Conservation (phyloP, 2,888 invertebrate genomes). For the Argynnis bischoffii region DNA sequence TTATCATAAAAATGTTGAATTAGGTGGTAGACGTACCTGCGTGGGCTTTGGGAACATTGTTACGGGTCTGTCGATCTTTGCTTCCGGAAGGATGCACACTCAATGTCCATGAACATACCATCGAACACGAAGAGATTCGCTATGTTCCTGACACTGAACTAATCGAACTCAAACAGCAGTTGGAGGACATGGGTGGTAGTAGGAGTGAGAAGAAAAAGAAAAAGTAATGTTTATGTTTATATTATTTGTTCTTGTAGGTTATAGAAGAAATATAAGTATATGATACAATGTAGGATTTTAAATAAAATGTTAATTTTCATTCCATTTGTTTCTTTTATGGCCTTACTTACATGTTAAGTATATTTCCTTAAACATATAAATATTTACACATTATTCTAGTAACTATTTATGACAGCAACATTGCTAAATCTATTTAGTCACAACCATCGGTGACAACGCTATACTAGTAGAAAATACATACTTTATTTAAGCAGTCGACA, state of each 20-base stretch:
- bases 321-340: background rate
- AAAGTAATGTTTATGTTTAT: slow-evolving; percentile 45
- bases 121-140: slow-evolving; percentile 85
- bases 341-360: too few species aligned
- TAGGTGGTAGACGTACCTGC: slow-evolving; percentile 84
- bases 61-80: slow-evolving; percentile 88
- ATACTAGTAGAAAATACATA: too few species aligned
- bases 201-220: slow-evolving; percentile 71
- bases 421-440: too few species aligned
- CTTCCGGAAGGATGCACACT: slow-evolving; percentile 91
- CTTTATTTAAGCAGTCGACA: too few species aligned
- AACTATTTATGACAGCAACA: too few species aligned
- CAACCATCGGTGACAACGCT: too few species aligned
- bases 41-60: slow-evolving; percentile 85
- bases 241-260: slow-evolving; percentile 13
- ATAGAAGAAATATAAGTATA: slow-evolving; percentile 2
- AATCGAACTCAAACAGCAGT: slow-evolving; percentile 86
- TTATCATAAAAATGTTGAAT: background rate
- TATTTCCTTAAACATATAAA: too few species aligned
- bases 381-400: too few species aligned
- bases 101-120: slow-evolving; percentile 85
- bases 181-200: slow-evolving; percentile 85
- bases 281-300: slow-evolving; percentile 10
- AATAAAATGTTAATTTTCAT: slow-evolving; percentile 7
- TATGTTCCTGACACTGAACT: slow-evolving; percentile 94